Conservation (phyloP, 2,888 invertebrate species). For the Drosophila robusta region DNA sequence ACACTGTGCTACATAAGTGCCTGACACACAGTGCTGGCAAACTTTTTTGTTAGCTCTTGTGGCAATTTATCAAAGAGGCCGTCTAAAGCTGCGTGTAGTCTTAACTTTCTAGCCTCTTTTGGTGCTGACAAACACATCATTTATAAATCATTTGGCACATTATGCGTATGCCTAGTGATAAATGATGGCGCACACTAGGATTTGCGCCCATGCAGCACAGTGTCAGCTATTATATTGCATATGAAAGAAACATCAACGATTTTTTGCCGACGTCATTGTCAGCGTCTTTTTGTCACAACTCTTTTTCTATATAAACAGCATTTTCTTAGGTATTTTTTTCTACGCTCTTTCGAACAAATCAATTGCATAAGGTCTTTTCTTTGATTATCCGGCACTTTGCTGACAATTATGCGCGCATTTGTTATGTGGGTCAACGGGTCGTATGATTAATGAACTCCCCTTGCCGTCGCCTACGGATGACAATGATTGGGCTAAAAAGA, state of each 20-base stretch:
- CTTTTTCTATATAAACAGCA: constrained; percentile 30
- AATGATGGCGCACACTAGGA: constrained; percentile 46
- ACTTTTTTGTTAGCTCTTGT: not conserved
- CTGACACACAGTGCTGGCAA: constrained; percentile 1
- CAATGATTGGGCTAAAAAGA: constrained; percentile 27
- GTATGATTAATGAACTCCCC: constrained; percentile 71
- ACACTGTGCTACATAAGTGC: not conserved
- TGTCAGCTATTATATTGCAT: constrained; percentile 33
- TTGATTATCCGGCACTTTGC: constrained; percentile 69
- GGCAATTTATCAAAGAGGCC: constrained; percentile 41
- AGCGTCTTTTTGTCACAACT: constrained; percentile 44
- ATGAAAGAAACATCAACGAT: constrained; percentile 38
- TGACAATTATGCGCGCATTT: constrained; percentile 66
- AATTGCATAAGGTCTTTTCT: constrained; percentile 66
- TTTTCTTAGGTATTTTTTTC: not conserved
- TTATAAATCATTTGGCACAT: constrained; percentile 44
- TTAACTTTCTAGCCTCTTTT: constrained; percentile 5
- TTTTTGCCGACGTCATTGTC: constrained; percentile 60
- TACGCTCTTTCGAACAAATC: constrained; percentile 41
- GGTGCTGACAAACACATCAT: constrained; percentile 30
- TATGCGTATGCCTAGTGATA: constrained; percentile 53
- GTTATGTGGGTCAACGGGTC: constrained; percentile 67
- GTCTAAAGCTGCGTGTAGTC: constrained; percentile 4
- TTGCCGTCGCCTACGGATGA: constrained; percentile 2
- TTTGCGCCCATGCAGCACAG: constrained; percentile 38